Evolutionary conservation across 2,797 vertebrate species (phyloP), one percentile per base, ranked within the genome.

Genomic region (Knipowitschia caucasica): DNA sequence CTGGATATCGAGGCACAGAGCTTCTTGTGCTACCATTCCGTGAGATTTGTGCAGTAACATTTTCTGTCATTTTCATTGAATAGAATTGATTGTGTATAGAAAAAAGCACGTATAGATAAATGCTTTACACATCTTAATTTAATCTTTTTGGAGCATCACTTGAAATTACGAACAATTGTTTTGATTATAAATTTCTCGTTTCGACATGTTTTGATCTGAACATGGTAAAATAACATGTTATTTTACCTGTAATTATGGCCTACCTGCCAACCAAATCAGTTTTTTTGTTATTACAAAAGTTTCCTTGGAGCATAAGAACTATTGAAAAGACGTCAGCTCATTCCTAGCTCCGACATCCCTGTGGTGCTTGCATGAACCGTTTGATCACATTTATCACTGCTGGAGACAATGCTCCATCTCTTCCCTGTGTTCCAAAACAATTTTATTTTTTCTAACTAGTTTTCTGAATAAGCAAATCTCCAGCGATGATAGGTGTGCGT

Each of bases 401-500:
- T 69, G 72, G 78, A 84, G 71, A 69, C 45, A 40, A 2, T 24
- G 14, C 20, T 14, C 7, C 40, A 7, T 9, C 51, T 47, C 46
- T 49, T 10, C 24, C 27, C 1, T 60, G 27, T 30, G 23, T 61
- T 12, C 26, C 38, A 42, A 45, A 31, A 30, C 57, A 65, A 55
- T 59, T 2, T 63, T 70, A 5, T 43, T 12, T 50, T 75, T 27
- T 25, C 71, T 53, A 75, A 29, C 67, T 23, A 4, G 7, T 42
- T 31, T 46, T 2, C 27, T 14, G 44, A 71, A 53, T 35, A 53
- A 62, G 27, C 25, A 39, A 17, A 17, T 73, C 62, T 80, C 69
- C 35, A 2, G 79, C 66, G 71, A 61, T 78, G 74, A 77, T 11
- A n/a, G 3, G 44, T 64, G 55, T 57, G 47, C n/a, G 24, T 56